Evolutionary conservation across 2,888 invertebrate species (phyloP).

Genomic region (Phrixothrix hirtus): DNA sequence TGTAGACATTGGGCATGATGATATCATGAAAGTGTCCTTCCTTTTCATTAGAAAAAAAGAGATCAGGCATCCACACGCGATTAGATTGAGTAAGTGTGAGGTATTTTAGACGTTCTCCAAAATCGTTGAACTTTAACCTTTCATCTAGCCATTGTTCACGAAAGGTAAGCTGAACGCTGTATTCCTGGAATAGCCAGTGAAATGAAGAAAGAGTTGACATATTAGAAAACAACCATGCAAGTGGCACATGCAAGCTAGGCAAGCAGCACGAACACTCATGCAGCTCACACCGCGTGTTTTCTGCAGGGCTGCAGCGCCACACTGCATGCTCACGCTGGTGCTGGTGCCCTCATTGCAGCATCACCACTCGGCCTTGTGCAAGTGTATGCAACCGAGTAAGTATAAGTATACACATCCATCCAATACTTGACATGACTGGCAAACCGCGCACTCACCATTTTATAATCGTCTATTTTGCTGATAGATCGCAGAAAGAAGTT

Average conservation of each 20-base stretch:
- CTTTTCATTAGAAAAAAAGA: slow-evolving; percentile 98
- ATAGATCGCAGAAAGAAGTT: slow-evolving; percentile 97
- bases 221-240: slow-evolving; percentile 26
- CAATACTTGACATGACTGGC: slow-evolving; percentile 57
- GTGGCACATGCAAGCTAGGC: slow-evolving; percentile 34
- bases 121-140: slow-evolving; percentile 85
- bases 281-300: slow-evolving; percentile 39
- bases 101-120: slow-evolving; percentile 86
- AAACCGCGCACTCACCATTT: slow-evolving; percentile 86
- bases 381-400: slow-evolving; percentile 49
- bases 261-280: slow-evolving; percentile 29
- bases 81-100: slow-evolving; percentile 91
- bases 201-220: slow-evolving; percentile 24
- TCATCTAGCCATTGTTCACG: slow-evolving; percentile 97
- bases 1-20: slow-evolving; percentile 97
- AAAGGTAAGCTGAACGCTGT: slow-evolving; percentile 96
- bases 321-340: slow-evolving; percentile 54
- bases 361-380: slow-evolving; percentile 50
- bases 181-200: slow-evolving; percentile 75
- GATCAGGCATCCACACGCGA: slow-evolving; percentile 97
- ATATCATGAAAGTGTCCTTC: slow-evolving; percentile 97
- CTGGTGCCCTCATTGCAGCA: slow-evolving; percentile 56
- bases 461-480: slow-evolving; percentile 98
- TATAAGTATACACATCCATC: slow-evolving; percentile 42
- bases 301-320: slow-evolving; percentile 48